Evolutionary conservation across 2,797 vertebrate species (phyloP).

Genomic region (Cossypha dichroa): DNA sequence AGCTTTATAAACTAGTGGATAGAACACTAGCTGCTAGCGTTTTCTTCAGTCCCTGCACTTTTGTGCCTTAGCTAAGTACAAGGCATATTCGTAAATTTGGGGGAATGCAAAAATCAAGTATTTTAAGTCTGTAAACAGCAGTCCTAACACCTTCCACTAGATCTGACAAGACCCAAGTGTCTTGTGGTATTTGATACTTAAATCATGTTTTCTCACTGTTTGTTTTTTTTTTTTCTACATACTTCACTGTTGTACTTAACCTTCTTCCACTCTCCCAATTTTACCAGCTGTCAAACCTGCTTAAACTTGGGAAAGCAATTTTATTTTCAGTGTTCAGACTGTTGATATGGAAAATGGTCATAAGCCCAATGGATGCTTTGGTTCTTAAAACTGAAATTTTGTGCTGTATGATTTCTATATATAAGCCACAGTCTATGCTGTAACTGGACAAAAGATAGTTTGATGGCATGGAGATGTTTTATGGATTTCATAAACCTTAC

Average conservation of each 20-base stretch:
- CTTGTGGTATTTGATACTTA: background rate
- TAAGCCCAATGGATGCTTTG: fast-evolving
- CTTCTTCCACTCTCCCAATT: background rate
- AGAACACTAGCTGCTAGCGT: background rate
- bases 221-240: background rate
- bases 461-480: background rate
- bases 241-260: background rate
- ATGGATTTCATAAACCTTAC: fast-evolving
- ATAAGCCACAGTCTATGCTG: background rate
- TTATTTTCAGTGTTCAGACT: background rate
- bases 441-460: background rate
- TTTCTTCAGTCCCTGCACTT: background rate
- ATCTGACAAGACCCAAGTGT: background rate
- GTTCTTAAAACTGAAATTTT: background rate
- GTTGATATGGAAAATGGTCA: background rate
- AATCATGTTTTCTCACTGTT: background rate
- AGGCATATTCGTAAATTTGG: background rate
- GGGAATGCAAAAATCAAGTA: background rate
- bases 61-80: background rate
- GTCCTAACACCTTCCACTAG: background rate
- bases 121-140: background rate
- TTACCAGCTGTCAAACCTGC: background rate
- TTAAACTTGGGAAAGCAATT: background rate
- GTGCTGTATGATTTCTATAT: background rate
- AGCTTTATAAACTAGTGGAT: background rate